Percentiles rank a stretch among this genome's conserved stretches.
Conservation (phyloP, 2,113 vertebrate species). For the Bettongia penicillata region DNA sequence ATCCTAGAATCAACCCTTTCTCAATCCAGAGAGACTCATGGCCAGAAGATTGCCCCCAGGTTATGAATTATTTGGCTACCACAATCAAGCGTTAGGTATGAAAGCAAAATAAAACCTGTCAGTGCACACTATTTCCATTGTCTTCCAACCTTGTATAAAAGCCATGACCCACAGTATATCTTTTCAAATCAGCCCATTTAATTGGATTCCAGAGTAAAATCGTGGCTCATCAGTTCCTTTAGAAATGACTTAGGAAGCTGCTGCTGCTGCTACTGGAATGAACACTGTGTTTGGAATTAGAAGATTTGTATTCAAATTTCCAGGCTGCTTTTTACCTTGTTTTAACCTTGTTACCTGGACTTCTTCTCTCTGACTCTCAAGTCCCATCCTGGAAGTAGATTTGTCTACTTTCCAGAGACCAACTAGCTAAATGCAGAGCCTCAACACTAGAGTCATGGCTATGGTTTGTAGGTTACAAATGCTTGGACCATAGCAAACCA, state of each 20-base stretch:
- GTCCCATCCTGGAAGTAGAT: not conserved
- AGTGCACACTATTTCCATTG: not conserved
- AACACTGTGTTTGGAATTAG: not conserved
- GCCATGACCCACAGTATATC: not conserved
- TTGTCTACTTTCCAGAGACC: not conserved
- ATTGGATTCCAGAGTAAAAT: slow-evolving; percentile 6
- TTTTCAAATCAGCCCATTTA: slow-evolving; percentile 35
- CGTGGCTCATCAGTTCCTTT: not conserved
- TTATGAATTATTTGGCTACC: not conserved
- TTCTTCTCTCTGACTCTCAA: not conserved
- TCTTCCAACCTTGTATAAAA: slow-evolving; percentile 42
- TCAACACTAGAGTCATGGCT: not conserved
- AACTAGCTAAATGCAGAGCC: not conserved
- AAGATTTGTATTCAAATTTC: not conserved
- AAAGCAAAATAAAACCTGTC: slow-evolving; percentile 19
- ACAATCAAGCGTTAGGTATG: not conserved
- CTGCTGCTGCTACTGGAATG: not conserved
- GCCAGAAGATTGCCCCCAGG: not conserved
- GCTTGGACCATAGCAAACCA: not conserved
- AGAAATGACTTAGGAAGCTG: not conserved
- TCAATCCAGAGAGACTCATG: not conserved
- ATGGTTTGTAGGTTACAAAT: not conserved
- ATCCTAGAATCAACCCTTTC: not conserved
- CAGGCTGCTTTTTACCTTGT: not conserved
- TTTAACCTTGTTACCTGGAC: not conserved